Percentiles rank a stretch among this genome's conserved stretches.
These are phyloP conservation scores for Drosophila suzukii DNA, from an alignment of 1,140 invertebrate species.

Conservation along the genomic window DNA sequence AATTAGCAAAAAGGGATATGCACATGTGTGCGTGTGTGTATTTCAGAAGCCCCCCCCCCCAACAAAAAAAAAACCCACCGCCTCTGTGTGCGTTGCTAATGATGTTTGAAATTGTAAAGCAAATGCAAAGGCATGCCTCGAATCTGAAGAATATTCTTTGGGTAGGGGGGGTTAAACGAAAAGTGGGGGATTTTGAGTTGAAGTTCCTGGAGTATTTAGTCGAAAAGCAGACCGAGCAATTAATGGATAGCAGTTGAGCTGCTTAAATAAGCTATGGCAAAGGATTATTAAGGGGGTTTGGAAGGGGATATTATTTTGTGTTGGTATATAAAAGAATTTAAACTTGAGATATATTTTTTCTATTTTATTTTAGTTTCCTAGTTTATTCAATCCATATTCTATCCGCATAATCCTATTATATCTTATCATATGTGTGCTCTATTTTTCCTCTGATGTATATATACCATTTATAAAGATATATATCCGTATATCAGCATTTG, in stretches of 20 bases:
- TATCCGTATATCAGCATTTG: conserved; percentile 17
- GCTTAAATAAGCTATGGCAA: conserved; percentile 9
- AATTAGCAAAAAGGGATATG: conserved; percentile 83
- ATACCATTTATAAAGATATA: background rate
- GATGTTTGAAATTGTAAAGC: conserved; percentile 82
- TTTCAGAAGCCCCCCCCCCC: conserved; percentile 1
- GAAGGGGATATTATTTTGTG: background rate
- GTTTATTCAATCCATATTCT: too few species aligned
- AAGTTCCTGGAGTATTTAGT: conserved; percentile 14
- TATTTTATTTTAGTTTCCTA: background rate
- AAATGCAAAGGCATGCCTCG: conserved; percentile 77
- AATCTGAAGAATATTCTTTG: conserved; percentile 45
- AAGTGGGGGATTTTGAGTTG: background rate
- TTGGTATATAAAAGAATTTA: too few species aligned
- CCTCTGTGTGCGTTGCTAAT: conserved; percentile 76
- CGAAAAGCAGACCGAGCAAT: conserved; percentile 25
- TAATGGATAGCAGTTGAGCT: conserved; percentile 39
- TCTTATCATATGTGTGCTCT: background rate
- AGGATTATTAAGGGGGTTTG: background rate
- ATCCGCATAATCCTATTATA: too few species aligned
- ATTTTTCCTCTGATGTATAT: too few species aligned
- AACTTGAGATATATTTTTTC: background rate
- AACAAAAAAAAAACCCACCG: background rate
- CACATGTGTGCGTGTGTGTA: conserved; percentile 10
- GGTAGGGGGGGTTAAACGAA: background rate